phyloP scores from a whole-genome alignment of 2,888 invertebrate genomes.

The Habrosyne pyritoides region DNA sequence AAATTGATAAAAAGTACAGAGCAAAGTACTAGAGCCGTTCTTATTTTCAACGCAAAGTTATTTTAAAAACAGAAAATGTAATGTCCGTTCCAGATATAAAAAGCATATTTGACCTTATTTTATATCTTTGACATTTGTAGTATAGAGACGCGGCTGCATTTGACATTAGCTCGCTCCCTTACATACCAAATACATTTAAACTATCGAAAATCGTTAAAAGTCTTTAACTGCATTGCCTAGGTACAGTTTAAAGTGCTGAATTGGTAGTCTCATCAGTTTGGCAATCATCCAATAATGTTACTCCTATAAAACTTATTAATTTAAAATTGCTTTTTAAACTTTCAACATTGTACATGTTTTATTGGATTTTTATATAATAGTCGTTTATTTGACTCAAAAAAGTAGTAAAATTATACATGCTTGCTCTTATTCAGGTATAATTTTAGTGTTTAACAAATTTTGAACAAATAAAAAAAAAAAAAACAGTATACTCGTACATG shows the following conservation, averaged over 20 bases:
- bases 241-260: constrained; percentile 10
- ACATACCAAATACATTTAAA: constrained; percentile 4
- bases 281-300: constrained; percentile 25
- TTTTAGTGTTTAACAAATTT: too few relatives aligned
- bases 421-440: too few relatives aligned
- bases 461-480: too few relatives aligned
- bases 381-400: background rate
- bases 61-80: background rate
- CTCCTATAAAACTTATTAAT: constrained; percentile 1
- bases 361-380: background rate
- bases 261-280: constrained; percentile 28
- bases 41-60: too few relatives aligned
- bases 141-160: background rate
- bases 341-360: background rate
- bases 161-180: background rate
- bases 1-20: too few relatives aligned
- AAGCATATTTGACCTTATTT: background rate
- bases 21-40: too few relatives aligned
- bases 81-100: background rate
- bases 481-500: too few relatives aligned
- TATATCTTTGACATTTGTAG: background rate
- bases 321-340: constrained; percentile 7
- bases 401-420: too few relatives aligned
- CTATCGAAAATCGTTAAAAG: constrained; percentile 17
- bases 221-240: constrained; percentile 30